Conservation (phyloP, 2,113 vertebrate species). For the Cololabis saira region DNA sequence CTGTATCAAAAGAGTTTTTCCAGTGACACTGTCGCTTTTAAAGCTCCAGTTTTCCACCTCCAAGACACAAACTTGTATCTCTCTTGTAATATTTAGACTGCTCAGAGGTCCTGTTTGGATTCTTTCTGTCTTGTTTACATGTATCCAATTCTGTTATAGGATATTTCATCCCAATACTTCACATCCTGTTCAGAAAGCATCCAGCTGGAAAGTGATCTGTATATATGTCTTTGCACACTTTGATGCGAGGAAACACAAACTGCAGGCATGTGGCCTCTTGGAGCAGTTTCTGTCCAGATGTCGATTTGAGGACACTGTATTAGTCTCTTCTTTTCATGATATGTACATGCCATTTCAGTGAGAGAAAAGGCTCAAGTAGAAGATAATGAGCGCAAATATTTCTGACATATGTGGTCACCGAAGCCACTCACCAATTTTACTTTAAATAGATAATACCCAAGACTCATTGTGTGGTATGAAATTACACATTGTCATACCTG, state of each 20-base stretch:
- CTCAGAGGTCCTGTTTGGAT: constrained; percentile 49
- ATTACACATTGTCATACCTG: too few relatives aligned
- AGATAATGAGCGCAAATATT: too few relatives aligned
- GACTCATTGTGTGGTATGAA: too few relatives aligned
- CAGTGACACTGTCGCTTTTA: constrained; percentile 7
- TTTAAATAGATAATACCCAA: too few relatives aligned
- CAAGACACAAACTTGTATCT: constrained; percentile 18
- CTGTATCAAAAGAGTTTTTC: constrained; percentile 37
- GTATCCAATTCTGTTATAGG: constrained; percentile 37
- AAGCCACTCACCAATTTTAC: too few relatives aligned
- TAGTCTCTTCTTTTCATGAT: neutral
- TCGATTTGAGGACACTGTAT: neutral
- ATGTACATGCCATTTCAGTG: too few relatives aligned
- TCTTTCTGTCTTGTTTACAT: constrained; percentile 50
- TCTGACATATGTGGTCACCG: too few relatives aligned
- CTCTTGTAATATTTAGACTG: constrained; percentile 47
- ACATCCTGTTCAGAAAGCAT: constrained; percentile 33
- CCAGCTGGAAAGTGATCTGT: constrained; percentile 36
- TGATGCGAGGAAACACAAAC: constrained; percentile 6
- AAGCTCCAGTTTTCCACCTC: constrained; percentile 30
- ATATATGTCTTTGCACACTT: constrained; percentile 12
- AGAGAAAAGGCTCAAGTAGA: too few relatives aligned
- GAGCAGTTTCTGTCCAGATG: constrained; percentile 5
- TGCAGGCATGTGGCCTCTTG: neutral
- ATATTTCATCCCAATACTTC: constrained; percentile 44